Conservation (phyloP, 2,888 invertebrate species). For the Chymomyza fuscimana region DNA sequence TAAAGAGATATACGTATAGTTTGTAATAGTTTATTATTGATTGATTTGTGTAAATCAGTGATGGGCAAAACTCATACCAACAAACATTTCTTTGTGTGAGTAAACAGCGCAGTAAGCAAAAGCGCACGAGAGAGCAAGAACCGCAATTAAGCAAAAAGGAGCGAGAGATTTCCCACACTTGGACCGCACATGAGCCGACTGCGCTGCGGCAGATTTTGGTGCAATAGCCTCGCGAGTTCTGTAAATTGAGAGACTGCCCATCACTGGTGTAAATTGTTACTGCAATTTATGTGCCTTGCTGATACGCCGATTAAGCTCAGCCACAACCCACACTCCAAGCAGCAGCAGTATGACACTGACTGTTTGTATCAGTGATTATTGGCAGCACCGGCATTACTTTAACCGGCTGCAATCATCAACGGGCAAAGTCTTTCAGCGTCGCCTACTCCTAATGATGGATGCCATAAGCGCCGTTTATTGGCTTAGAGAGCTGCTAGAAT, state of each 20-base stretch:
- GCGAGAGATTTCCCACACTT: no score
- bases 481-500: conserved; percentile 67
- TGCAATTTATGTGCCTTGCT: conserved; percentile 2
- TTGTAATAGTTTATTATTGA: background rate
- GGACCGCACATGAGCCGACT: no score
- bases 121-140: no score
- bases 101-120: no score
- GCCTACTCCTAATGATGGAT: conserved; percentile 56
- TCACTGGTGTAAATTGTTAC: background rate
- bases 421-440: conserved; percentile 26
- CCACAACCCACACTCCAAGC: background rate
- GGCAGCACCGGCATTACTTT: conserved; percentile 58
- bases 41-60: background rate
- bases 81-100: no score
- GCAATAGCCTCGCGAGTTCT: no score
- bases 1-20: background rate
- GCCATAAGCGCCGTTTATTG: conserved; percentile 67
- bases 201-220: no score
- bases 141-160: no score
- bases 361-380: conserved; percentile 73
- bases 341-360: conserved; percentile 56
- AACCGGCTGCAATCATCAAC: conserved; percentile 26
- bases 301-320: background rate
- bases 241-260: no score
- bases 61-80: no score